A percentile compares a stretch with the other conserved stretches of the same genome.
phyloP scores from a whole-genome alignment of 2,888 invertebrate genomes.

The Elmis aenea region DNA sequence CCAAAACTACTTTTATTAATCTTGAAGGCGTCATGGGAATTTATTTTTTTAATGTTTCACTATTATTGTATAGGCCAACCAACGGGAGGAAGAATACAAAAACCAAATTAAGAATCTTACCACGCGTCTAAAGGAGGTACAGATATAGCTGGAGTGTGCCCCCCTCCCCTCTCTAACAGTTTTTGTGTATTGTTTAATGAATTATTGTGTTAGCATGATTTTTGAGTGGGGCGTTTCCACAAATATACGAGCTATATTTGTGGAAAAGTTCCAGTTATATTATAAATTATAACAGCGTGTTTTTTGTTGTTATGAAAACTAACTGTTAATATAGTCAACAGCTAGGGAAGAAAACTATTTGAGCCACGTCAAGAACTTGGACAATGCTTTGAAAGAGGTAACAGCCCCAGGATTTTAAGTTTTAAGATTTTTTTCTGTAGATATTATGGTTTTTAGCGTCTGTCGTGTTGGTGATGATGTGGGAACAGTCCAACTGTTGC shows the following conservation, averaged over 20 bases:
- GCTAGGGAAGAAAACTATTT: conserved; percentile 93
- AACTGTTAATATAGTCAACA: conserved; percentile 69
- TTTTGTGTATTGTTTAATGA: conserved; percentile 22
- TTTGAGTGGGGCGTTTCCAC: too few species aligned
- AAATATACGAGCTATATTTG: too few species aligned
- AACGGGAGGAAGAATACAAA: conserved; percentile 99
- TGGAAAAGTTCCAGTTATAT: too few species aligned
- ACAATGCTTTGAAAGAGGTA: conserved; percentile 92
- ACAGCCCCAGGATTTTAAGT: conserved; percentile 30
- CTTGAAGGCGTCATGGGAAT: too few species aligned
- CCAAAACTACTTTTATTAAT: too few species aligned
- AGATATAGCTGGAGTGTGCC: conserved; percentile 15
- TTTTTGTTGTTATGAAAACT: conserved; percentile 42
- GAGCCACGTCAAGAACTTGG: conserved; percentile 84
- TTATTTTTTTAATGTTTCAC: not conserved
- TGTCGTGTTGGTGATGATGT: too few species aligned
- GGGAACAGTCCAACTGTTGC: conserved; percentile 14
- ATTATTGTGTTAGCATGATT: conserved; percentile 22
- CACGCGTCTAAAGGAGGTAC: conserved; percentile 99
- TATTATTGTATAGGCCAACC: conserved; percentile 75
- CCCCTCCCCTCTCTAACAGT: conserved; percentile 1
- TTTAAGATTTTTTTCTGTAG: conserved; percentile 10
- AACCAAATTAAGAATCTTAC: conserved; percentile 99
- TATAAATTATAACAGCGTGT: conserved; percentile 28
- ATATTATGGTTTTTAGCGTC: conserved; percentile 7